phyloP scores from a whole-genome alignment of 2,113 vertebrate genomes.

The Corythoichthys intestinalis region DNA sequence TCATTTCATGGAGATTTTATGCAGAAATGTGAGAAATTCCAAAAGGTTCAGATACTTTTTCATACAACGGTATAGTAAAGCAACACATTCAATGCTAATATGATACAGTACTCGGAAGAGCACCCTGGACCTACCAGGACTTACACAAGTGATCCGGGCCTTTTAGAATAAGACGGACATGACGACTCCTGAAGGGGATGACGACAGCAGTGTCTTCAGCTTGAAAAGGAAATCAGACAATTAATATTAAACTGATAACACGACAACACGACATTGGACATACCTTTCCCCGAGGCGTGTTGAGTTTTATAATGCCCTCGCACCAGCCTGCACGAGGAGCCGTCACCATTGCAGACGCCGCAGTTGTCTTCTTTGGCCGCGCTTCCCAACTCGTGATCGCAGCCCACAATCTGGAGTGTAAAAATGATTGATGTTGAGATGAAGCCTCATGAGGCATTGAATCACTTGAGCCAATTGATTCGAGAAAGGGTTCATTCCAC shows the following conservation, averaged over 20 bases:
- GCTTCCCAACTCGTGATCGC: constrained; percentile 92
- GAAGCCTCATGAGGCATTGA: no score
- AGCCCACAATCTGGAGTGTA: constrained; percentile 85
- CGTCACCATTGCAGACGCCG: constrained; percentile 90
- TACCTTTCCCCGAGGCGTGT: constrained; percentile 86
- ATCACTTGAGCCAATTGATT: no score
- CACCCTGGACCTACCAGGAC: constrained; percentile 80
- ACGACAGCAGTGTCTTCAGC: constrained; percentile 86
- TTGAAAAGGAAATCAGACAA: constrained; percentile 39
- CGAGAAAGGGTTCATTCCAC: no score
- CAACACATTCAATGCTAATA: neutral
- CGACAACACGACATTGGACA: neutral
- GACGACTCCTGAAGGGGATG: constrained; percentile 89
- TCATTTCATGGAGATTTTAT: no score
- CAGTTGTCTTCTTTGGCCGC: constrained; percentile 92
- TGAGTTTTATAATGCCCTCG: constrained; percentile 94
- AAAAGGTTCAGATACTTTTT: no score
- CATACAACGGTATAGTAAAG: neutral
- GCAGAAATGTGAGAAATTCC: no score
- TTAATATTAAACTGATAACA: neutral
- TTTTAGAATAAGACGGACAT: constrained; percentile 89
- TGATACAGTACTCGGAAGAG: constrained; percentile 45
- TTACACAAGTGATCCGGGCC: constrained; percentile 97
- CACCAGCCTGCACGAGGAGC: constrained; percentile 91
- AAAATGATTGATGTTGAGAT: neutral